These are phyloP conservation scores for Anarrhichthys ocellatus DNA, from an alignment of 2,113 vertebrate species.

Conservation along the genomic window DNA sequence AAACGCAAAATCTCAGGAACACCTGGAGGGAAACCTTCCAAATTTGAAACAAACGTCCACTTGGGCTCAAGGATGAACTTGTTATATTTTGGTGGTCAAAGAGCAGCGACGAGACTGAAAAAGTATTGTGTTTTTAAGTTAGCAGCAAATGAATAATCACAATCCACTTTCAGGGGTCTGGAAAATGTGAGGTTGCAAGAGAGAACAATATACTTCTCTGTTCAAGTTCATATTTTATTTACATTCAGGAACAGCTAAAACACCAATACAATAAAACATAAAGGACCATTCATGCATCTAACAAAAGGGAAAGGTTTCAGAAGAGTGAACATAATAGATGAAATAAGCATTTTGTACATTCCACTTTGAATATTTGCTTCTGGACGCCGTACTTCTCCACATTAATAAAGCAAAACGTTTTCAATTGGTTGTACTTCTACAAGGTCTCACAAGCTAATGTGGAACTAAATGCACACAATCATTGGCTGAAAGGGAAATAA, in stretches of 20 bases:
- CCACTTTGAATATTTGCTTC: not conserved
- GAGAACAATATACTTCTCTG: not conserved
- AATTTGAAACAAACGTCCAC: no score
- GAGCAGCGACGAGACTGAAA: not conserved
- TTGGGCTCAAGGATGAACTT: no score
- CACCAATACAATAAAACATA: not conserved
- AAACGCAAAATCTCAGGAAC: no score
- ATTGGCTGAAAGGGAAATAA: constrained; percentile 6
- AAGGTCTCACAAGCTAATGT: not conserved
- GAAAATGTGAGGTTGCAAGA: not conserved
- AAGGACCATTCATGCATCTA: not conserved
- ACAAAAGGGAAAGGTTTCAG: not conserved
- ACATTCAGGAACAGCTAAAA: not conserved
- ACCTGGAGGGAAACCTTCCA: no score
- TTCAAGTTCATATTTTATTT: not conserved
- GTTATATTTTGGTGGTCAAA: no score
- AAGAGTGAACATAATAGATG: not conserved
- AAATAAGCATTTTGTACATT: not conserved
- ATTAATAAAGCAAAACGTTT: not conserved
- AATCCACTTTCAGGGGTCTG: not conserved
- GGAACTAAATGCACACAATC: not conserved
- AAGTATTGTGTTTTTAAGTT: not conserved
- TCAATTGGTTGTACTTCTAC: not conserved
- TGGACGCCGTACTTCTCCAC: not conserved
- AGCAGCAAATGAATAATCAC: not conserved